phyloP scores from a whole-genome alignment of 1,140 invertebrate species.

The Arion vulgaris region DNA sequence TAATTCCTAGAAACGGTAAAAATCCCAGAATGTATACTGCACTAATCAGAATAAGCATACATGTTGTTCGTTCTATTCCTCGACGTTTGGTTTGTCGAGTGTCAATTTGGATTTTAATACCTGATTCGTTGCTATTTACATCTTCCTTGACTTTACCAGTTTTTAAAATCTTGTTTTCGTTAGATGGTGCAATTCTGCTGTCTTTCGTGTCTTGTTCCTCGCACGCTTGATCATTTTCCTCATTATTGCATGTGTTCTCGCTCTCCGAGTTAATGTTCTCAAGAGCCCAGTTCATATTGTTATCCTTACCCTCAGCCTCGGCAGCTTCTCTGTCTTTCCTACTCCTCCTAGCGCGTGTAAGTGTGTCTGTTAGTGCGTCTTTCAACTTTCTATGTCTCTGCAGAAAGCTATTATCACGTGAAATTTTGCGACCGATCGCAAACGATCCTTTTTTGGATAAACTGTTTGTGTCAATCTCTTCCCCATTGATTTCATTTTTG shows the following conservation, averaged over 20 bases:
- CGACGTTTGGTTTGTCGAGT: background rate
- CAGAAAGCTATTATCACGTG: constrained; percentile 30
- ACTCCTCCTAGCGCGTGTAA: constrained; percentile 17
- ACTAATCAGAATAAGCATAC: constrained; percentile 54
- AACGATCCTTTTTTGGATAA: constrained; percentile 24
- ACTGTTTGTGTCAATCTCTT: background rate
- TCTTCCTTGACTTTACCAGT: background rate
- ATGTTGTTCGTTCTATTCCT: constrained; percentile 38
- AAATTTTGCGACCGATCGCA: constrained; percentile 1
- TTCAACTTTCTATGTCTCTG: constrained; percentile 19
- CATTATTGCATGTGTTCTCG: background rate
- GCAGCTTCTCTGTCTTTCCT: background rate
- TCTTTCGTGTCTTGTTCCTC: background rate
- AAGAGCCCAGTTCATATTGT: background rate
- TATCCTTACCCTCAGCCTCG: background rate
- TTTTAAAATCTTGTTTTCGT: background rate
- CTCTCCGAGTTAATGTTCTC: background rate
- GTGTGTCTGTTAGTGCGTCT: constrained; percentile 28
- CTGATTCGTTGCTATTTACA: background rate
- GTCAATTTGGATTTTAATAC: background rate
- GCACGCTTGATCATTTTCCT: background rate
- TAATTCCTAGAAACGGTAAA: constrained; percentile 50
- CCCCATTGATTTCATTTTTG: background rate
- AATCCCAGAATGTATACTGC: constrained; percentile 53
- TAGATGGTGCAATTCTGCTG: background rate